These are phyloP conservation scores for Saccostrea glomerata DNA, from an alignment of 1,140 invertebrate genomes.

Conservation along the genomic window DNA sequence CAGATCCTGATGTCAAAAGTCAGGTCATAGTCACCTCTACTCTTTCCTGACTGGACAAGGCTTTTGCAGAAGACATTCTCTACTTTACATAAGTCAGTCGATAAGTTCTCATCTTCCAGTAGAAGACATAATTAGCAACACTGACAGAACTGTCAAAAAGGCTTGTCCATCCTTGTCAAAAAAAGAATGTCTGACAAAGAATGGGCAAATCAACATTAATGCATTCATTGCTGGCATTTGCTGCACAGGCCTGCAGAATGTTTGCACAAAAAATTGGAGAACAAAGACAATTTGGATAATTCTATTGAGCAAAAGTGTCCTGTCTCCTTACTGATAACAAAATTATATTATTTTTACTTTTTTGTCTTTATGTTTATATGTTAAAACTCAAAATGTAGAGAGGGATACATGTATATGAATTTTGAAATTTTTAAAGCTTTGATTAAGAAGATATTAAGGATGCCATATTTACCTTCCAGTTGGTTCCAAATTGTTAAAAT, in stretches of 20 bases:
- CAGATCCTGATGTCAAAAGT: not conserved
- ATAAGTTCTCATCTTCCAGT: not conserved
- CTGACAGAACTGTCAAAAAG: not conserved
- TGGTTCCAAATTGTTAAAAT: too few relatives aligned
- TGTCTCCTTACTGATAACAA: not conserved
- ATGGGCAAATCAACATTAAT: not conserved
- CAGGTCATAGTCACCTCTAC: slow-evolving; percentile 8
- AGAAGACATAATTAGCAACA: not conserved
- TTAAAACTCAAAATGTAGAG: too few relatives aligned
- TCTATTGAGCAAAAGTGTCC: not conserved
- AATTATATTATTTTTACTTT: too few relatives aligned
- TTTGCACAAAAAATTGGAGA: not conserved
- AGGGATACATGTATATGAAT: too few relatives aligned
- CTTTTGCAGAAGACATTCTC: not conserved
- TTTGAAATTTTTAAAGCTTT: too few relatives aligned
- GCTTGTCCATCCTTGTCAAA: slow-evolving; percentile 13
- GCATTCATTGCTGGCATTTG: not conserved
- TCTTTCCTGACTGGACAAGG: slow-evolving; percentile 20
- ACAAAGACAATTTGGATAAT: slow-evolving; percentile 17
- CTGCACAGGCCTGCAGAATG: not conserved
- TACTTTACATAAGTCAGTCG: not conserved
- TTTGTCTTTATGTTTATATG: too few relatives aligned
- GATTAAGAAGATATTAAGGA: too few relatives aligned
- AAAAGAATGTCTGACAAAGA: slow-evolving; percentile 2
- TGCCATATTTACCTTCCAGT: too few relatives aligned